Evolutionary conservation across 1,140 invertebrate species (phyloP).

Genomic region (Drosophila miranda): DNA sequence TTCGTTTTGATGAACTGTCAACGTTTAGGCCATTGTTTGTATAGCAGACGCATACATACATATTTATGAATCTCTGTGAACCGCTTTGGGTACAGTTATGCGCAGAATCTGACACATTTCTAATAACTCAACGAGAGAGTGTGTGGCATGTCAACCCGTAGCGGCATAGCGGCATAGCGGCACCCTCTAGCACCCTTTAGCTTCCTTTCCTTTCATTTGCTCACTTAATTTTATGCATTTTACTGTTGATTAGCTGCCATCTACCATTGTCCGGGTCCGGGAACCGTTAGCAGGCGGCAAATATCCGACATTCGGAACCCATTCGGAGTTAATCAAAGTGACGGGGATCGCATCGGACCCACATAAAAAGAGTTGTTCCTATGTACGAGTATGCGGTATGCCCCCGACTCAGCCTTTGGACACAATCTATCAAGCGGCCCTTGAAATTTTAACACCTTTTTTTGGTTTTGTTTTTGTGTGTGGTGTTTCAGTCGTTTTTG

Average conservation of each 20-base stretch:
- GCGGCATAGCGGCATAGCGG: neutral
- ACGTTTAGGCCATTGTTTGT: conserved; percentile 64
- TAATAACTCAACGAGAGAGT: conserved; percentile 50
- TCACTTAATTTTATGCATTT: conserved; percentile 79
- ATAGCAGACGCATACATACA: neutral
- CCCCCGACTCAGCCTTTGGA: no score
- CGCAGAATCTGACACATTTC: conserved; percentile 55
- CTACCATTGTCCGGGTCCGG: conserved; percentile 46
- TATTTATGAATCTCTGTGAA: conserved; percentile 2
- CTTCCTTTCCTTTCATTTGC: conserved; percentile 20
- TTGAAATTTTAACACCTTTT: conserved; percentile 69
- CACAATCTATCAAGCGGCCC: conserved; percentile 60
- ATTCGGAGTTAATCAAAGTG: conserved; percentile 56
- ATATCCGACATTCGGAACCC: neutral
- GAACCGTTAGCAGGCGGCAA: conserved; percentile 13
- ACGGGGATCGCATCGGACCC: conserved; percentile 19
- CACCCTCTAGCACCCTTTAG: conserved; percentile 1
- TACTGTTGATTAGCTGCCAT: conserved; percentile 75
- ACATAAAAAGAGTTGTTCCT: conserved; percentile 54
- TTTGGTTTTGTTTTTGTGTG: neutral
- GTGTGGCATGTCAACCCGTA: no score
- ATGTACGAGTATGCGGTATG: no score
- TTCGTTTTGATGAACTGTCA: conserved; percentile 80
- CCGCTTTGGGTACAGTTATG: conserved; percentile 64
- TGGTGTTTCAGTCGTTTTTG: conserved; percentile 15